These are phyloP conservation scores for Pteria penguin DNA, from an alignment of 2,888 invertebrate genomes.

Conservation along the genomic window DNA sequence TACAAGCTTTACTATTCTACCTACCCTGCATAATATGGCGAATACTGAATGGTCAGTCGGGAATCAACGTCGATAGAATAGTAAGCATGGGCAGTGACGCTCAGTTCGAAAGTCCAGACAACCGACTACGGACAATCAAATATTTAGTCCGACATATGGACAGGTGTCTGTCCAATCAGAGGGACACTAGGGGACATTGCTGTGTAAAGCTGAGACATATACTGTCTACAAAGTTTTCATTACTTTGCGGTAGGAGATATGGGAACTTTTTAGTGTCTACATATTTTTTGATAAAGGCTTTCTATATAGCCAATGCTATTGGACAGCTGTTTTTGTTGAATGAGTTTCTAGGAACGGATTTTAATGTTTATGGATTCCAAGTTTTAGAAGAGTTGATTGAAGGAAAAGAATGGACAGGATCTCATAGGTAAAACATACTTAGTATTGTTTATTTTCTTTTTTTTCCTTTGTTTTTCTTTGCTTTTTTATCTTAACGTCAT, in stretches of 20 bases:
- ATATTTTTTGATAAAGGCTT: constrained; percentile 79
- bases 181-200: constrained; percentile 74
- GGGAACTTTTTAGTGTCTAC: constrained; percentile 81
- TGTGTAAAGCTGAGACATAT: constrained; percentile 74
- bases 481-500: too few relatives aligned
- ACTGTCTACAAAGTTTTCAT: constrained; percentile 74
- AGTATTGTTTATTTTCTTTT: neutral
- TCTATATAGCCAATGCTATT: constrained; percentile 80
- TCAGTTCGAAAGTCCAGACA: constrained; percentile 81
- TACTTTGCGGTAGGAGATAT: constrained; percentile 79
- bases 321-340: constrained; percentile 81
- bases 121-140: constrained; percentile 80
- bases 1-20: constrained; percentile 81
- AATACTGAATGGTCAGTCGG: constrained; percentile 81
- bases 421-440: constrained; percentile 58
- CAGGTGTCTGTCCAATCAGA: constrained; percentile 79
- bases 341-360: constrained; percentile 80
- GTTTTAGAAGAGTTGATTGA: constrained; percentile 80
- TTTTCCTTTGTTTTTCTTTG: neutral
- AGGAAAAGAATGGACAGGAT: constrained; percentile 76
- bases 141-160: constrained; percentile 81
- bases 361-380: constrained; percentile 80
- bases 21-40: constrained; percentile 81
- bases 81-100: constrained; percentile 78
- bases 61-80: constrained; percentile 81